A percentile compares a stretch with the other conserved stretches of the same genome.
Evolutionary conservation across 2,113 vertebrate genomes (phyloP).

Genomic region (Arizona elegans): DNA sequence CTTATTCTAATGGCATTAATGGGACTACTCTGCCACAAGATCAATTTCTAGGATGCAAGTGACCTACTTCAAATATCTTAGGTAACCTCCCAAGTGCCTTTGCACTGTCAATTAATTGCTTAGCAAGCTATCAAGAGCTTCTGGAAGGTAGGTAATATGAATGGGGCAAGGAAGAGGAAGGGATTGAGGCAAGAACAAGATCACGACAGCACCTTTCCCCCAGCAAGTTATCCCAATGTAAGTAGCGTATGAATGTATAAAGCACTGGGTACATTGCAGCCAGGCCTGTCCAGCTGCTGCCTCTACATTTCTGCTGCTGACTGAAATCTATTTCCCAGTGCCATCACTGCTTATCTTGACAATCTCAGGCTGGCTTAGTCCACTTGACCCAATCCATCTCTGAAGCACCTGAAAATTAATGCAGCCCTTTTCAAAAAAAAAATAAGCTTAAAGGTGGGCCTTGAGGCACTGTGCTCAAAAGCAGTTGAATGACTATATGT

Average conservation of each 20-base stretch:
- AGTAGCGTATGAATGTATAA: slow-evolving; percentile 26
- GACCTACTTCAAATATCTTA: slow-evolving; percentile 1
- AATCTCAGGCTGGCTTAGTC: background rate
- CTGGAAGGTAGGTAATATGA: slow-evolving; percentile 15
- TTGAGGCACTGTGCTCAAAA: slow-evolving; percentile 29
- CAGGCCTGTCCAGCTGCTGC: slow-evolving; percentile 28
- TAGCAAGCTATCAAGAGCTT: slow-evolving; percentile 44
- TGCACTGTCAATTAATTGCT: slow-evolving; percentile 24
- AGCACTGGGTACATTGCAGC: background rate
- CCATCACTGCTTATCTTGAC: background rate
- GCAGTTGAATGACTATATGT: background rate
- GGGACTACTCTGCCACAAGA: slow-evolving; percentile 23
- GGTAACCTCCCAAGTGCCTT: slow-evolving; percentile 26
- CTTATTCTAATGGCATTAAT: slow-evolving; percentile 9
- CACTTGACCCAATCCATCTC: background rate
- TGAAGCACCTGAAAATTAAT: background rate
- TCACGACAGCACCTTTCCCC: slow-evolving; percentile 25
- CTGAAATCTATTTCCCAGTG: background rate
- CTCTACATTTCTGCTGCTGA: background rate
- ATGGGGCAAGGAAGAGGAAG: background rate
- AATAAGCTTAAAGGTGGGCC: slow-evolving; percentile 16
- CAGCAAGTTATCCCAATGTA: background rate
- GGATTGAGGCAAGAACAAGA: slow-evolving; percentile 37
- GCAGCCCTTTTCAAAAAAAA: background rate
- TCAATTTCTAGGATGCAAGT: background rate